A percentile compares a stretch with the other conserved stretches of the same genome.
phyloP scores from a whole-genome alignment of 2,113 vertebrate genomes.

The Microcebus ravelobensis region DNA sequence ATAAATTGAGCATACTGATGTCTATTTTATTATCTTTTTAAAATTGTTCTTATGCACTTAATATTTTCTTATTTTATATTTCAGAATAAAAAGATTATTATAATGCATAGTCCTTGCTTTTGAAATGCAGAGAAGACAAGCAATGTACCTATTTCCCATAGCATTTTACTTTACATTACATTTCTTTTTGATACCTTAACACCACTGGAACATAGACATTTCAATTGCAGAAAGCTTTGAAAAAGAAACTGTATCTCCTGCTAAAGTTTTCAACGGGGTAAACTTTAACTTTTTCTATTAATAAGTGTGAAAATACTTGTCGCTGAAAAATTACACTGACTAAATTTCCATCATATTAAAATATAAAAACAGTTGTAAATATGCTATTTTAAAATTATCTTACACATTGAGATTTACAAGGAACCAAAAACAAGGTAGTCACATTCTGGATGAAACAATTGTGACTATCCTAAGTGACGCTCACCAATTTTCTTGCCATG shows the following conservation, averaged over 20 bases:
- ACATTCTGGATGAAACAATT: not conserved
- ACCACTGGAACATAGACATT: not conserved
- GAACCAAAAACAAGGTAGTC: not conserved
- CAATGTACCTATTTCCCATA: not conserved
- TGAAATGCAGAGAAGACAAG: not conserved
- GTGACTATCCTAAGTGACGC: not conserved
- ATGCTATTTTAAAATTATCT: constrained; percentile 4
- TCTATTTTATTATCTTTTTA: not conserved
- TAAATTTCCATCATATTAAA: constrained; percentile 63
- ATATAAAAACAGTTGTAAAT: constrained; percentile 23
- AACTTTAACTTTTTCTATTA: constrained; percentile 37
- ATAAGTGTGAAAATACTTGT: constrained; percentile 15
- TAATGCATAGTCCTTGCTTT: not conserved
- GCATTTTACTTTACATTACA: not conserved
- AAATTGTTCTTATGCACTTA: not conserved
- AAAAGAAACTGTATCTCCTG: not conserved
- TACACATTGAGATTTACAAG: not conserved
- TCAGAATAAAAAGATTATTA: not conserved
- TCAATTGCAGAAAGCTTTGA: not conserved
- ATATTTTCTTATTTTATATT: not conserved
- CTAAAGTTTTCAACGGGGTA: not conserved
- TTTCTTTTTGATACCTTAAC: not conserved
- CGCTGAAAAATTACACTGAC: constrained; percentile 51
- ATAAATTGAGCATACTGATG: not conserved
- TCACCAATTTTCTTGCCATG: not conserved